Evolutionary conservation across 53 echinoderm and acorn worm genomes (phyloP), one percentile per base, ranked within the genome.

Genomic region (Echinometra lucunter): DNA sequence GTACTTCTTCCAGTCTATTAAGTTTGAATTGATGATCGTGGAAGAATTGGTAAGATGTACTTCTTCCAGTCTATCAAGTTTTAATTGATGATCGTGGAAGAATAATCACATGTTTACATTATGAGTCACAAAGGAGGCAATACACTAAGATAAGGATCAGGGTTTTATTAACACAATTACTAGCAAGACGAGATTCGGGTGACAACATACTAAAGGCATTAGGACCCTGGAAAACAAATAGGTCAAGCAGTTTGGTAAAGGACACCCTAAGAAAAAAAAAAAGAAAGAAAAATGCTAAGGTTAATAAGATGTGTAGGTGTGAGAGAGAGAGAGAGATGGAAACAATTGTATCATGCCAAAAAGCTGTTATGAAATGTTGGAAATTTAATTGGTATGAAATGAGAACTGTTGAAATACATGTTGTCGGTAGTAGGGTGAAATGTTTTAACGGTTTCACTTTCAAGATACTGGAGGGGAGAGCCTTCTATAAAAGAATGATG

Each of bases 141-240:
- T 91, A 91, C 44, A 60, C 91, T 30, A 44, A 91, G 91, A 91
- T 91, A 91, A 90, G 40, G 91, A 91, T 91, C 91, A 90, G 63
- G 47, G 57, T 45, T 40, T 69, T 67, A 91, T 66, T 91, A 91
- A 69, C 45, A 63, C 91, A 91, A 91, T 91, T 91, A 67, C 45
- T 66, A 4, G 13, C 66, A 91, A 69, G 91, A 69, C 91, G 45
- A 91, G 67, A 67, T 21, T 67, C 19, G 66, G 91, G 70, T 91
- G 66, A 69, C 69, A 69, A 70, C 44, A 69, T 58, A 37, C 32
- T 69, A 45, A 44, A 91, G 91, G 63, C 18, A 58, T 67, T 40
- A 91, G 91, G 91, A 91, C 91, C 91, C 91, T 91, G 91, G 91
- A 66, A 17, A 91, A 44, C 69, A 91, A 91, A 91, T 70, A 67